Base-by-base conservation (phyloP, 1,140 invertebrate species). In the Drosophila mayri region DNA sequence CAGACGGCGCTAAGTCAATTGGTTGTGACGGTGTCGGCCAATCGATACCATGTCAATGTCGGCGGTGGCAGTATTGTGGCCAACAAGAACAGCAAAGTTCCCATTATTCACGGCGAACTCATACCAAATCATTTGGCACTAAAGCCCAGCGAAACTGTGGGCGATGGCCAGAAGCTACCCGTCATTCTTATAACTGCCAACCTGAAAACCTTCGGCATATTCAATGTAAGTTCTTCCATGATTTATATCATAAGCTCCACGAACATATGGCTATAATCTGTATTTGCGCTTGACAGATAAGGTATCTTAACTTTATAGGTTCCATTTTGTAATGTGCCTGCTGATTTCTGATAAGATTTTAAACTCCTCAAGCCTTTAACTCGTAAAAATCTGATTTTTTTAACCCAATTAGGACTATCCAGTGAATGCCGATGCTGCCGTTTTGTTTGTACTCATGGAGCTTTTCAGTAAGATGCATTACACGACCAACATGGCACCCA, bases 381-480 rank as follows among this genome's bases (percentile, higher is more conserved):
- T 5, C 18, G 7, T 12, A 22, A 14, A 14, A 41, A 12, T 14
- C n/a, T 59, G 18, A 2, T 11, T 67, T 32, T n/a, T 37, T 14
- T 46, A 25, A 41, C 63, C 43, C 62, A 72, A 72, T 3, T 54
- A 92, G 91, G 81, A 91, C 18, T 92, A 92, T 37, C 87, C 91
- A 4, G 55, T 81, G 9, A 93, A 93, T 66, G 71, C 98, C 68
- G 99, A 99, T 61, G 95, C 98, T 12, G 95, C 97, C 10, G 95
- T 97, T 60, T 91, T 99, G 12, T 91, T 99, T 43, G 97, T 99
- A 93, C 93, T 99, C 37, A 95, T 97, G 1, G 94, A 98, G 76
- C 91, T 99, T 18, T 98, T 99, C 93, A 98, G 98, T 14, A 95
- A 96, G 64, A 94, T 99, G n/a, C 99, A 99, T 93, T 95, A 96